Base-by-base conservation (phyloP, 2,888 invertebrate species). In the Eupeodes latifasciatus region DNA sequence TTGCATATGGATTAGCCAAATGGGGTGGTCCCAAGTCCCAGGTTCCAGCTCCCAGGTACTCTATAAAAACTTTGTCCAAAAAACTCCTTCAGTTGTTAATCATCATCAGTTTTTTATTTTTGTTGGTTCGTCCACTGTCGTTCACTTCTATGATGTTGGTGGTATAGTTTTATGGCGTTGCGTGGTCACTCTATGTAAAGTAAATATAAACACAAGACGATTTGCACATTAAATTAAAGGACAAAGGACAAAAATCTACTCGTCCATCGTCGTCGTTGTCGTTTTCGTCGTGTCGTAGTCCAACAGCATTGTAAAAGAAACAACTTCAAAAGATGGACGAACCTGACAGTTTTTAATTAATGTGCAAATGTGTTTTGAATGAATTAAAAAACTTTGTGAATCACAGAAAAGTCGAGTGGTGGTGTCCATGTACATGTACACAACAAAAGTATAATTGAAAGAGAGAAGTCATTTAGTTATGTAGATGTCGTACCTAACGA, bases 1-100 rank as follows among this genome's bases (percentile, higher is more conserved):
- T 87, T 87, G 84, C 87, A 87, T 87, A 84, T 51, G 84, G 81
- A 84, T 87, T 84, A 87, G 77, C 67, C 61, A 77, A 80, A 80
- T 80, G 83, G 76, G 76, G 71, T 79, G 79, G 4, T 11, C 12
- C 10, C 47, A 47, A 64, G 61, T 69, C 66, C 75, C 27, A 27
- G 3, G 27, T 27, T 27, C 27, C 27, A 27, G 27, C 27, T 27
- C 27, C 27, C 27, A 27, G 27, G 27, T 27, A 27, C 27, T 27
- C 27, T 2, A 27, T 27, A 27, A 27, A 27, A 74, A 40, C 69
- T 36, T 62, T 64, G 2, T 27, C n/a, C 34, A 11, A 16, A 55
- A 55, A 59, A 59, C 72, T 72, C 34, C 72, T 72, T 59, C 27
- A 72, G 59, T 59, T 72, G 47, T 72, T 59, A 59, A 72, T 72